These are phyloP conservation scores for Metalampra italica DNA, from an alignment of 2,888 invertebrate species.

Conservation along the genomic window DNA sequence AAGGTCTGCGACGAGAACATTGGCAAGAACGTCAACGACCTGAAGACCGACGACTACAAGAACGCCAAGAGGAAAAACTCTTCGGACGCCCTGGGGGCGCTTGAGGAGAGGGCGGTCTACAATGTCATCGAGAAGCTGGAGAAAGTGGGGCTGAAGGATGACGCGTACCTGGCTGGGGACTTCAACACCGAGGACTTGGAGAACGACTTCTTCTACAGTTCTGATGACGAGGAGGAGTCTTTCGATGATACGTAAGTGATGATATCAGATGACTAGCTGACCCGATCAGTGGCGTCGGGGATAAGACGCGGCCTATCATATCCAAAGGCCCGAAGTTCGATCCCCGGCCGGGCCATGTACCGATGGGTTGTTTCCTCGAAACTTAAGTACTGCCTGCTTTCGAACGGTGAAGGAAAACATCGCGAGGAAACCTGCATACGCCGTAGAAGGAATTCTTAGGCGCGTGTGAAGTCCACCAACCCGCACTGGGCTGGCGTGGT, in stretches of 20 bases:
- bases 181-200: conserved; percentile 53
- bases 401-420: too few relatives aligned
- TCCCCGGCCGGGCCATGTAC: too few relatives aligned
- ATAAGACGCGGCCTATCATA: too few relatives aligned
- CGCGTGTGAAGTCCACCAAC: too few relatives aligned
- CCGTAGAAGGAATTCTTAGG: too few relatives aligned
- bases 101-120: conserved; percentile 32
- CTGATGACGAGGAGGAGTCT: conserved; percentile 54
- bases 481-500: too few relatives aligned
- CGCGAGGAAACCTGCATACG: too few relatives aligned
- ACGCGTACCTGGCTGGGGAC: conserved; percentile 57
- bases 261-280: not conserved
- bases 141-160: conserved; percentile 58
- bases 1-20: conserved; percentile 42
- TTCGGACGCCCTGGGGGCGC: conserved; percentile 9
- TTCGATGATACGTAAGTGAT: conserved; percentile 57
- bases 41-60: conserved; percentile 31
- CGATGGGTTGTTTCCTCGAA: too few relatives aligned
- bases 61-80: conserved; percentile 24
- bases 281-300: too few relatives aligned
- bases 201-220: conserved; percentile 53
- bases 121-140: conserved; percentile 63
- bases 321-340: too few relatives aligned
- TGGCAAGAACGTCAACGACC: conserved; percentile 62
- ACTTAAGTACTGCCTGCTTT: too few relatives aligned